Percentiles rank a stretch among this genome's conserved stretches.
phyloP scores from a whole-genome alignment of 1,140 invertebrate genomes.

The Drosophila paulistorum region DNA sequence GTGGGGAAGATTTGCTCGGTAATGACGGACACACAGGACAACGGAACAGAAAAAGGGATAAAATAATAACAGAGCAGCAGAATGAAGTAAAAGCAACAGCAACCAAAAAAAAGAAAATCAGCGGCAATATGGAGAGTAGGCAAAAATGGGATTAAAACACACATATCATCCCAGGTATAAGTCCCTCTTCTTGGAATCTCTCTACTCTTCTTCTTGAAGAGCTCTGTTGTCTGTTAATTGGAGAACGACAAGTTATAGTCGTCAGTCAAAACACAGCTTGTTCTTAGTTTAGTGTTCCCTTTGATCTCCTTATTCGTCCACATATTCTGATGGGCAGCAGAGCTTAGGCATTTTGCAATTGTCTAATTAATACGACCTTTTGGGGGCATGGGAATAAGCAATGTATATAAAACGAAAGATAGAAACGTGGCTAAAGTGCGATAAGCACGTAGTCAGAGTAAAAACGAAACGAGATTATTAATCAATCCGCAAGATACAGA shows the following conservation, averaged over 20 bases:
- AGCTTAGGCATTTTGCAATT: slow-evolving; percentile 48
- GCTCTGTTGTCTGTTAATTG: neutral
- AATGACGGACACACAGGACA: slow-evolving; percentile 62
- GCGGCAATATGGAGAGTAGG: slow-evolving; percentile 38
- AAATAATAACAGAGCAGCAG: slow-evolving; percentile 71
- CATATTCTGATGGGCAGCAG: slow-evolving; percentile 21
- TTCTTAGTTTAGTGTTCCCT: neutral
- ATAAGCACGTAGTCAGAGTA: slow-evolving; percentile 74
- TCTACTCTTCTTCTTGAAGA: neutral
- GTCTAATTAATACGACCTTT: slow-evolving; percentile 76
- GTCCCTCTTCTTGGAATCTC: slow-evolving; percentile 10
- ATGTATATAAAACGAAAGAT: slow-evolving; percentile 58
- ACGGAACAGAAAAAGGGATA: slow-evolving; percentile 65
- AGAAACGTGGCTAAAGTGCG: slow-evolving; percentile 70
- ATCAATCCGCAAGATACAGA: slow-evolving; percentile 79
- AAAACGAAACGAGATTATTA: slow-evolving; percentile 77
- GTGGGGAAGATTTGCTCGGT: slow-evolving; percentile 32
- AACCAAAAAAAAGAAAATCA: neutral
- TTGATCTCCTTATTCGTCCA: slow-evolving; percentile 1
- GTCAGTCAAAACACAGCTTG: neutral
- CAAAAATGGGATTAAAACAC: slow-evolving; percentile 68
- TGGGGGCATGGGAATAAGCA: slow-evolving; percentile 27
- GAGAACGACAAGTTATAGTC: slow-evolving; percentile 10
- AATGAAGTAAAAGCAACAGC: neutral
- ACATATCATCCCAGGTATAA: slow-evolving; percentile 65